Percentiles rank a stretch among this genome's conserved stretches.
Conservation (phyloP, 2,888 invertebrate species). For the Eilema griseolum region DNA sequence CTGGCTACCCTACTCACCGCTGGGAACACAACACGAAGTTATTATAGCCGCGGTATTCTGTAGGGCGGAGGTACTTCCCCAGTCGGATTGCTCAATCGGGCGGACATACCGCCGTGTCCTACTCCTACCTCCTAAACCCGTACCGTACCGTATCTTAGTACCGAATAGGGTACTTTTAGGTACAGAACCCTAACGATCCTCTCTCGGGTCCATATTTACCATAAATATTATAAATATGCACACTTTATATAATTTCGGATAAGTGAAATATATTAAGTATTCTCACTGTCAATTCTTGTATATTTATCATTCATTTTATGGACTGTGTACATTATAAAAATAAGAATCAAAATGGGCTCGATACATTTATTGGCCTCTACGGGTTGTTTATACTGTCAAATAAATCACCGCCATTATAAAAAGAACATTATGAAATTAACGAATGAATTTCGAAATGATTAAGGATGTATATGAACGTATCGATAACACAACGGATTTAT, state of each 20-base stretch:
- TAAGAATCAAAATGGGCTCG: slow-evolving; percentile 74
- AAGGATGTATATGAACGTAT: slow-evolving; percentile 58
- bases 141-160: too few species aligned
- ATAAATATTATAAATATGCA: neutral
- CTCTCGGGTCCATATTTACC: neutral
- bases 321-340: slow-evolving; percentile 62
- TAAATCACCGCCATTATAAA: slow-evolving; percentile 82
- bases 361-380: slow-evolving; percentile 78
- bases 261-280: slow-evolving; percentile 54
- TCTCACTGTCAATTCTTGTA: slow-evolving; percentile 65
- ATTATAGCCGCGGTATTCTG: too few species aligned
- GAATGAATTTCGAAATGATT: slow-evolving; percentile 77
- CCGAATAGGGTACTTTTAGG: too few species aligned
- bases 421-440: slow-evolving; percentile 73
- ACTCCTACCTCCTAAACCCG: too few species aligned
- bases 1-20: too few species aligned
- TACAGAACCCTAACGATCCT: too few species aligned
- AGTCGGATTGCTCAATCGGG: too few species aligned
- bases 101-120: too few species aligned
- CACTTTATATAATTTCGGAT: slow-evolving; percentile 33
- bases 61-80: too few species aligned
- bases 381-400: slow-evolving; percentile 74
- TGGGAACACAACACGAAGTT: too few species aligned
- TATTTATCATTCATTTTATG: slow-evolving; percentile 59
- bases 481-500: slow-evolving; percentile 40